Evolutionary conservation across 2,797 vertebrate species (phyloP).

Genomic region (Phrynocephalus vlangalii): DNA sequence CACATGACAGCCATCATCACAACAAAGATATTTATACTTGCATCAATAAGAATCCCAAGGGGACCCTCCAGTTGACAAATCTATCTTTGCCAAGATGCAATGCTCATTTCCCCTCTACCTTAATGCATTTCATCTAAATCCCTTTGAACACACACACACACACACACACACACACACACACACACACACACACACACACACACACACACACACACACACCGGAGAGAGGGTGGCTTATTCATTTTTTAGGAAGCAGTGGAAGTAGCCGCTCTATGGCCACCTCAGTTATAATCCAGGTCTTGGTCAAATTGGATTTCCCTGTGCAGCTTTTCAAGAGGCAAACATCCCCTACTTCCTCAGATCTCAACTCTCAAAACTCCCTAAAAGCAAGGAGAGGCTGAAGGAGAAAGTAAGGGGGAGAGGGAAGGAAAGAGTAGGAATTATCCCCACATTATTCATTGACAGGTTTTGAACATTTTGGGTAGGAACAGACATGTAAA

Average conservation of each 20-base stretch:
- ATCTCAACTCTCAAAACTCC: no score
- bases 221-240: not conserved
- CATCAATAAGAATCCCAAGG: constrained; percentile 21
- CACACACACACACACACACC: not conserved
- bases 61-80: constrained; percentile 15
- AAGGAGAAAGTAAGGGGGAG: no score
- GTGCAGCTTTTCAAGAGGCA: not conserved
- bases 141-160: not conserved
- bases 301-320: not conserved
- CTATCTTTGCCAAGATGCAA: not conserved
- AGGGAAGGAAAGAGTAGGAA: not conserved
- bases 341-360: no score
- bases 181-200: not conserved
- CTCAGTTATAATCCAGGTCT: not conserved
- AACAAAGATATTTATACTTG: constrained; percentile 14
- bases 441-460: not conserved
- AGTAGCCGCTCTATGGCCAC: not conserved
- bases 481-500: no score
- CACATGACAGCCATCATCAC: not conserved
- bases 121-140: constrained; percentile 2
- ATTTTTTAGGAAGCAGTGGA: no score
- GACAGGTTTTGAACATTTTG: no score
- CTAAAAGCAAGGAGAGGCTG: not conserved
- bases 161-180: not conserved
- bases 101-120: not conserved